phyloP scores from a whole-genome alignment of 2,888 invertebrate species.

The Plebejus melissa region DNA sequence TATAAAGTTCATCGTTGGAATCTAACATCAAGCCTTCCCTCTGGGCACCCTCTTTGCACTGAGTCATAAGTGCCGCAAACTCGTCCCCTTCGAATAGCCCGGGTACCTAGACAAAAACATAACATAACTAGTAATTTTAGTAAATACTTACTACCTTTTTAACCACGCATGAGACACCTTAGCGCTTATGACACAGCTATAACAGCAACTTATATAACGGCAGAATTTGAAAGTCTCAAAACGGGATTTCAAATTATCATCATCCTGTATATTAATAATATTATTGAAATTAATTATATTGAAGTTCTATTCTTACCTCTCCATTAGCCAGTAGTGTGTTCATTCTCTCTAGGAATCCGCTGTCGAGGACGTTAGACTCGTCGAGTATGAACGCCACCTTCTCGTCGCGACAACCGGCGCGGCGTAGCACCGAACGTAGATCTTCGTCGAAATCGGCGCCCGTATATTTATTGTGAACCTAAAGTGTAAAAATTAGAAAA shows the following conservation, averaged over 20 bases:
- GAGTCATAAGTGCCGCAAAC: conserved; percentile 99
- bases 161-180: too few relatives aligned
- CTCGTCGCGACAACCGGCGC: conserved; percentile 96
- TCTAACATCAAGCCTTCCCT: conserved; percentile 99
- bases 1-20: conserved; percentile 98
- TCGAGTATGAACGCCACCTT: conserved; percentile 99
- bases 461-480: conserved; percentile 99
- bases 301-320: conserved; percentile 76
- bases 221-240: too few relatives aligned
- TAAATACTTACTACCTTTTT: too few relatives aligned
- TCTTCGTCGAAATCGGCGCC: conserved; percentile 99
- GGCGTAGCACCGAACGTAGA: conserved; percentile 90
- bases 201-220: too few relatives aligned
- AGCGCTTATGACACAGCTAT: too few relatives aligned
- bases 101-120: conserved; percentile 79
- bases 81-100: conserved; percentile 98
- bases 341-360: conserved; percentile 99
- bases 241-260: too few relatives aligned
- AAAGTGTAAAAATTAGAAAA: background rate
- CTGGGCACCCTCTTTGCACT: conserved; percentile 99
- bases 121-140: too few relatives aligned
- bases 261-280: too few relatives aligned
- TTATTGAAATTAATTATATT: too few relatives aligned
- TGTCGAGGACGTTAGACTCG: conserved; percentile 99
- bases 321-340: conserved; percentile 99